A percentile compares a stretch with the other conserved stretches of the same genome.
Conservation (phyloP, 2,888 invertebrate species). For the Emesis russula region DNA sequence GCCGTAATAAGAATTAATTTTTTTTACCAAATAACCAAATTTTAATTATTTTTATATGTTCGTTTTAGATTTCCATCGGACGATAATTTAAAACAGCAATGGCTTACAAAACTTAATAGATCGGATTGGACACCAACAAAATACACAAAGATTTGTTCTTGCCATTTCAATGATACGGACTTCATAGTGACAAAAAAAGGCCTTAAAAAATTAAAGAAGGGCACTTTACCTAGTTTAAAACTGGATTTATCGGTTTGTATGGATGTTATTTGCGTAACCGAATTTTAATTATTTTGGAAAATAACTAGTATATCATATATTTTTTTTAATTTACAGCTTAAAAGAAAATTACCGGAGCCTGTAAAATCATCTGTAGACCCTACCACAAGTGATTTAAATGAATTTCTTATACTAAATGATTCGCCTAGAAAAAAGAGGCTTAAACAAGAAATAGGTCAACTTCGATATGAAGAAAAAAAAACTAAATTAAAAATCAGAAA, state of each 20-base stretch:
- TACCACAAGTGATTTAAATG: constrained; percentile 26
- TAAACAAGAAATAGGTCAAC: not conserved
- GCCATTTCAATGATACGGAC: not conserved
- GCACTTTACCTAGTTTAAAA: constrained; percentile 1
- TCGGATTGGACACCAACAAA: not conserved
- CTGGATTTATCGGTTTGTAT: not conserved
- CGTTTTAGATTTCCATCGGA: constrained; percentile 13
- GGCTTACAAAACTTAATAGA: constrained; percentile 10
- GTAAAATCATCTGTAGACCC: not conserved
- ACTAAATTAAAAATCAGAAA: constrained; percentile 29
- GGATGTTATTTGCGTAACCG: no score
- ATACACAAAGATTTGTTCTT: constrained; percentile 23
- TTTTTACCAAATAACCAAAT: no score
- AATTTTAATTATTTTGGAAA: not conserved
- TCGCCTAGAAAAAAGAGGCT: constrained; percentile 14
- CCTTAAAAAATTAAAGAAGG: constrained; percentile 10
- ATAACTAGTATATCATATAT: not conserved
- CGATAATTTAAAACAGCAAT: not conserved
- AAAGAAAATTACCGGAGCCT: not conserved
- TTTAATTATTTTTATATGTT: no score
- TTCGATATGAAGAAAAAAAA: constrained; percentile 17
- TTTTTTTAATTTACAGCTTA: not conserved
- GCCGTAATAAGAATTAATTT: no score
- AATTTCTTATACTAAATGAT: constrained; percentile 33
- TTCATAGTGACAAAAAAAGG: constrained; percentile 1